A percentile compares a stretch with the other conserved stretches of the same genome.
Conservation (phyloP, 2,888 invertebrate species). For the Ichneumon xanthorius region DNA sequence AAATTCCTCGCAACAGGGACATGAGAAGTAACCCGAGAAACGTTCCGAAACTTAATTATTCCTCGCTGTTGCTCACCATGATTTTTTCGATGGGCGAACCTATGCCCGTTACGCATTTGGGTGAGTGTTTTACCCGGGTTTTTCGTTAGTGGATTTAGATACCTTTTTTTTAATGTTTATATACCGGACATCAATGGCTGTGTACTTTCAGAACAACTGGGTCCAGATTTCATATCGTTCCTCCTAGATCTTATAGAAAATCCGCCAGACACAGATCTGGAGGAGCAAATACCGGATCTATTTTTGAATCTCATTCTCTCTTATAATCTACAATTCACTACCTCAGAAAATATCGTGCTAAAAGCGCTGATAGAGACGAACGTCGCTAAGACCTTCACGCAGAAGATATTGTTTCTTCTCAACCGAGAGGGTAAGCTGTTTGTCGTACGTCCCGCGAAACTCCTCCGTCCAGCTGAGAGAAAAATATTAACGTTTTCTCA, state of each 20-base stretch:
- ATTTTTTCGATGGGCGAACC: constrained; percentile 96
- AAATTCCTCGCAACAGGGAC: constrained; percentile 85
- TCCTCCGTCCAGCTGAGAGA: constrained; percentile 9
- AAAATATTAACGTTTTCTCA: constrained; percentile 82
- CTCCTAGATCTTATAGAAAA: constrained; percentile 93
- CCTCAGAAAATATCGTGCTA: constrained; percentile 90
- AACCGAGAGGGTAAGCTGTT: constrained; percentile 93
- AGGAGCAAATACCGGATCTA: constrained; percentile 94
- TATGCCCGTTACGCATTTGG: constrained; percentile 95
- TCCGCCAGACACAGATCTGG: constrained; percentile 92
- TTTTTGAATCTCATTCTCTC: constrained; percentile 94
- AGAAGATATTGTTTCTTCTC: constrained; percentile 93
- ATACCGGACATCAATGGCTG: constrained; percentile 11
- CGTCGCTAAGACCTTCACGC: constrained; percentile 94
- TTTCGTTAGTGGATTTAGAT: constrained; percentile 12
- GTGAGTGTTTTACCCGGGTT: constrained; percentile 85
- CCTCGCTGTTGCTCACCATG: constrained; percentile 93
- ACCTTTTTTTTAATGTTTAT: constrained; percentile 25
- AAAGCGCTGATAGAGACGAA: constrained; percentile 89
- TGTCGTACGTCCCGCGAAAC: neutral
- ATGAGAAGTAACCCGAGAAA: constrained; percentile 93
- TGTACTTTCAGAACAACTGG: constrained; percentile 91
- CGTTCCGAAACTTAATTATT: constrained; percentile 92
- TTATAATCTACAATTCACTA: constrained; percentile 94
- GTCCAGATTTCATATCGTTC: constrained; percentile 92